These are phyloP conservation scores for Mythimna impura DNA, from an alignment of 2,888 invertebrate species.

Conservation along the genomic window DNA sequence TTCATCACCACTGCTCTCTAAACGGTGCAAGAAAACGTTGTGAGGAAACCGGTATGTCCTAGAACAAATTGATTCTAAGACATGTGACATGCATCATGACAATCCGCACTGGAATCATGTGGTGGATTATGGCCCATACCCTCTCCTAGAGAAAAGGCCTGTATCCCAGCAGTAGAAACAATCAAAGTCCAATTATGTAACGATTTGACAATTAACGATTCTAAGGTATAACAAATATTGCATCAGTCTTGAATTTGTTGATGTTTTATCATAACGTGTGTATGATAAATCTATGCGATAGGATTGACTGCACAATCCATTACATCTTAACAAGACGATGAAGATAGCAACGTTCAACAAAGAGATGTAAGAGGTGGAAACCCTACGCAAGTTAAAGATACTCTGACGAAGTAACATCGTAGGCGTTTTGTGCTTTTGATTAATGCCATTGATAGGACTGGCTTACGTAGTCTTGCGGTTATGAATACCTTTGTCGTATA, in stretches of 20 bases:
- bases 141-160: too few species aligned
- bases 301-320: conserved; percentile 17
- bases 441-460: conserved; percentile 48
- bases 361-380: conserved; percentile 36
- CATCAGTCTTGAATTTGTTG: conserved; percentile 7
- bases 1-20: too few species aligned
- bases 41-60: too few species aligned
- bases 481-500: conserved; percentile 37
- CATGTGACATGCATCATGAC: too few species aligned
- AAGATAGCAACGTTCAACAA: conserved; percentile 41
- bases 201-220: too few species aligned
- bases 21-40: too few species aligned
- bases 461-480: conserved; percentile 39
- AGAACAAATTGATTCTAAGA: too few species aligned
- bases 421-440: conserved; percentile 57
- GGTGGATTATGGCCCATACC: too few species aligned
- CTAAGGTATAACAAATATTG: conserved; percentile 6
- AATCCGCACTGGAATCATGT: too few species aligned
- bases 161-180: too few species aligned
- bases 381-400: conserved; percentile 50
- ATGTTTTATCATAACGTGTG: conserved; percentile 6
- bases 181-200: too few species aligned
- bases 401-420: conserved; percentile 41
- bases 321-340: conserved; percentile 41
- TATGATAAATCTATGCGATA: conserved; percentile 18